phyloP scores from a whole-genome alignment of 2,797 vertebrate genomes.

The Rallus crepitans region DNA sequence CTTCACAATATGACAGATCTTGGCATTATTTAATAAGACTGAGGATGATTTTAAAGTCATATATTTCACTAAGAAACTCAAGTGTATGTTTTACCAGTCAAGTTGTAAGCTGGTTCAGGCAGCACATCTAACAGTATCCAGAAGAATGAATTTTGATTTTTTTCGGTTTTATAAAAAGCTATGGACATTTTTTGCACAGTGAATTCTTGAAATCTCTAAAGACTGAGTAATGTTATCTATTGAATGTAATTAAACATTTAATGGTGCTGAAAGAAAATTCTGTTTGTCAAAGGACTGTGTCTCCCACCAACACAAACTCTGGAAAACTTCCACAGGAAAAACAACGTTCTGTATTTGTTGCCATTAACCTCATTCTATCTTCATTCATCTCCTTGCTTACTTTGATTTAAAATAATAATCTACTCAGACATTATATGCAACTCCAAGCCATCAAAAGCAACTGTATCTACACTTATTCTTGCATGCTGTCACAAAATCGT shows the following conservation, averaged over 20 bases:
- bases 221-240: not conserved
- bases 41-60: not conserved
- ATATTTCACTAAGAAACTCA: not conserved
- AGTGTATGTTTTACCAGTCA: not conserved
- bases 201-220: conserved; percentile 45
- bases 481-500: not conserved
- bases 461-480: not conserved
- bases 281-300: not conserved
- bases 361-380: not conserved
- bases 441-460: not conserved
- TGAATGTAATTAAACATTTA: conserved; percentile 56
- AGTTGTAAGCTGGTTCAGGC: not conserved
- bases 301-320: not conserved
- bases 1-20: not conserved
- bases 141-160: conserved; percentile 26
- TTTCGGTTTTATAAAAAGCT: not conserved
- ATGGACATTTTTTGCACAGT: not conserved
- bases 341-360: not conserved
- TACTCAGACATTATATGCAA: not conserved
- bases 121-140: not conserved
- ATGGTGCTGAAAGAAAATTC: not conserved
- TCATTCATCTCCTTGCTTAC: not conserved
- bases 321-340: not conserved
- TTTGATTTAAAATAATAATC: conserved; percentile 19
- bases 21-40: not conserved